These are phyloP conservation scores for Mechanitis mazaeus DNA, from an alignment of 2,888 invertebrate species.

Conservation along the genomic window DNA sequence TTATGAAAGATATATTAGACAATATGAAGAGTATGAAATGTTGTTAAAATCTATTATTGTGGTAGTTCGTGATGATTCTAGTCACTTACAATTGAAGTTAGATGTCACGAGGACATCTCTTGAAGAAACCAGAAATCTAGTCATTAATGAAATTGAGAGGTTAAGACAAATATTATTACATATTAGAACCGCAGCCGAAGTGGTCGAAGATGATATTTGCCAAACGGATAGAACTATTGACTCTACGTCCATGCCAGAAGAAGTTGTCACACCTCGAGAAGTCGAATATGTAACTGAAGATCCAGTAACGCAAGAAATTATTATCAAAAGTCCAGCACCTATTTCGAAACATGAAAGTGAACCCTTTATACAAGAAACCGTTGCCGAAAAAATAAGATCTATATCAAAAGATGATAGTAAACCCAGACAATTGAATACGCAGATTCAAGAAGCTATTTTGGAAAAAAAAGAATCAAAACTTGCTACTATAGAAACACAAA, in stretches of 20 bases:
- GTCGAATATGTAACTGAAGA: slow-evolving; percentile 37
- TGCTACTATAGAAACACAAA: slow-evolving; percentile 79
- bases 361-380: slow-evolving; percentile 30
- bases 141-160: slow-evolving; percentile 77
- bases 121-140: slow-evolving; percentile 78
- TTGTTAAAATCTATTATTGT: slow-evolving; percentile 64
- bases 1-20: slow-evolving; percentile 64
- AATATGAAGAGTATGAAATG: slow-evolving; percentile 67
- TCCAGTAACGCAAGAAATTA: not conserved
- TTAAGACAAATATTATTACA: slow-evolving; percentile 68
- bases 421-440: slow-evolving; percentile 14
- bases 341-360: not conserved
- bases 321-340: not conserved
- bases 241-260: slow-evolving; percentile 84
- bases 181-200: slow-evolving; percentile 53
- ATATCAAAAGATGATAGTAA: slow-evolving; percentile 19
- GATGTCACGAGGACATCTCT: slow-evolving; percentile 74
- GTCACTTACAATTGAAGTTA: slow-evolving; percentile 74
- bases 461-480: slow-evolving; percentile 35
- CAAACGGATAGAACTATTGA: slow-evolving; percentile 80
- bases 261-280: slow-evolving; percentile 71
- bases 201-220: slow-evolving; percentile 67
- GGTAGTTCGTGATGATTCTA: slow-evolving; percentile 67
- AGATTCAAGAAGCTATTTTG: slow-evolving; percentile 22
- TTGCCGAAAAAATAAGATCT: slow-evolving; percentile 27